A percentile compares a stretch with the other conserved stretches of the same genome.
Conservation (phyloP, 2,888 invertebrate genomes). For the Andrena trimmerana region DNA sequence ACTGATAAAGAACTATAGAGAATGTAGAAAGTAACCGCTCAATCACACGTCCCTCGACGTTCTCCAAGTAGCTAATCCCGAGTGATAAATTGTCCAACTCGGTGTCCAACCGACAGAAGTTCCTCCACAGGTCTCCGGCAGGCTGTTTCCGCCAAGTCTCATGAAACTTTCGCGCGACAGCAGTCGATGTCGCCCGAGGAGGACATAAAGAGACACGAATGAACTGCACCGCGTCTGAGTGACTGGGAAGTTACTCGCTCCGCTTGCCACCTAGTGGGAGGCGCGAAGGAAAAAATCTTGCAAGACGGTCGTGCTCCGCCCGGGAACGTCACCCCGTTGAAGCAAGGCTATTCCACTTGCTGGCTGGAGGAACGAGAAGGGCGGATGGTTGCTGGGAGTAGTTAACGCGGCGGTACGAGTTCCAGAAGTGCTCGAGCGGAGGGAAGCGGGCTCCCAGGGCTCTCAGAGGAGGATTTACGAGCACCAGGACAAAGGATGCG, state of each 20-base stretch:
- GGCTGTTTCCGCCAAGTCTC: neutral
- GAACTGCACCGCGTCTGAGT: neutral
- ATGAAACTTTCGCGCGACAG: slow-evolving; percentile 1
- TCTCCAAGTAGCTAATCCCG: neutral
- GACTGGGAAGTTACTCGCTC: neutral
- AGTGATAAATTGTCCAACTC: neutral
- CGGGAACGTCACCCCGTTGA: slow-evolving; percentile 27
- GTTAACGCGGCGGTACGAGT: slow-evolving; percentile 46
- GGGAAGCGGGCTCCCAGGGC: slow-evolving; percentile 1
- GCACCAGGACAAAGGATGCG: slow-evolving; percentile 54
- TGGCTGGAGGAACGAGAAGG: slow-evolving; percentile 45
- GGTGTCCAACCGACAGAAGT: neutral
- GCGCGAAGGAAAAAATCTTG: slow-evolving; percentile 8
- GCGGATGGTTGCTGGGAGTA: slow-evolving; percentile 33
- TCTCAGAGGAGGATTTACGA: slow-evolving; percentile 59
- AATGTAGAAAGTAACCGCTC: neutral
- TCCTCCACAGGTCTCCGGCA: neutral
- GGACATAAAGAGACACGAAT: neutral
- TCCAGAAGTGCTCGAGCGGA: neutral
- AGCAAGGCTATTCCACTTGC: neutral
- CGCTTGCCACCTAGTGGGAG: too few species aligned
- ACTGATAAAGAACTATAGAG: too few species aligned
- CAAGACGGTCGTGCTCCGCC: neutral
- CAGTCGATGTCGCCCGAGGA: slow-evolving; percentile 3
- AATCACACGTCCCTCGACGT: neutral